Percentiles rank a stretch among this genome's conserved stretches.
Conservation (phyloP, 2,888 invertebrate species). For the Gastrophysa polygoni region DNA sequence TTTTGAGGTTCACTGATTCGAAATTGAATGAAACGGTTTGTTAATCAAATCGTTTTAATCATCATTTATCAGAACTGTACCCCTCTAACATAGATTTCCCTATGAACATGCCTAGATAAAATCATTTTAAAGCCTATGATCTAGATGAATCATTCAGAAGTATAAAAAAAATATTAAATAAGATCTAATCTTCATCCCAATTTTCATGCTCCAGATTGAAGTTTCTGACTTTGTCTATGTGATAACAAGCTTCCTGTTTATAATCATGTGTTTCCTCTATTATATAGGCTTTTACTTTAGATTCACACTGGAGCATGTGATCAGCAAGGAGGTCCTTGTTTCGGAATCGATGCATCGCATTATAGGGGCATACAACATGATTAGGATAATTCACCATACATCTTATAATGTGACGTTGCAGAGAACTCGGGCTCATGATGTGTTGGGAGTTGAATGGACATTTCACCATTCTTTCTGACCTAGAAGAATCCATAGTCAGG, state of each 20-base stretch:
- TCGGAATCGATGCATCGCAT: slow-evolving; percentile 50
- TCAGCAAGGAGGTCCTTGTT: slow-evolving; percentile 42
- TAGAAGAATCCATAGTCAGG: slow-evolving; percentile 9
- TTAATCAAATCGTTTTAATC: too few relatives aligned
- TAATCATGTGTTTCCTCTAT: slow-evolving; percentile 22
- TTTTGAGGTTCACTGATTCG: too few relatives aligned
- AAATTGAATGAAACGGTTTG: too few relatives aligned
- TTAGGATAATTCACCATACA: slow-evolving; percentile 53
- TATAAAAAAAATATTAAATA: too few relatives aligned
- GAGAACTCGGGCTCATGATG: slow-evolving; percentile 41
- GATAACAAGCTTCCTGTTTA: slow-evolving; percentile 26
- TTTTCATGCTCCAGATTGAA: slow-evolving; percentile 44
- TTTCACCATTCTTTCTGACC: slow-evolving; percentile 33
- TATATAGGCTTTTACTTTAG: slow-evolving; percentile 23
- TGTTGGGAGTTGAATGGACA: slow-evolving; percentile 54
- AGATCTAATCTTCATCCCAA: slow-evolving; percentile 39
- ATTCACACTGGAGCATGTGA: slow-evolving; percentile 47
- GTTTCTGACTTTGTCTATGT: slow-evolving; percentile 33
- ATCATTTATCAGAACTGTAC: too few relatives aligned
- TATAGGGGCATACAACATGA: slow-evolving; percentile 51
- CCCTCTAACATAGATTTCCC: too few relatives aligned
- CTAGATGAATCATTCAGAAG: too few relatives aligned
- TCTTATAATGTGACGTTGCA: slow-evolving; percentile 53
- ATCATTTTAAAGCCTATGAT: too few relatives aligned
- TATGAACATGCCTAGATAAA: too few relatives aligned